A percentile compares a stretch with the other conserved stretches of the same genome.
phyloP scores from a whole-genome alignment of 2,888 invertebrate genomes.

The Drosophila kambysellisi region DNA sequence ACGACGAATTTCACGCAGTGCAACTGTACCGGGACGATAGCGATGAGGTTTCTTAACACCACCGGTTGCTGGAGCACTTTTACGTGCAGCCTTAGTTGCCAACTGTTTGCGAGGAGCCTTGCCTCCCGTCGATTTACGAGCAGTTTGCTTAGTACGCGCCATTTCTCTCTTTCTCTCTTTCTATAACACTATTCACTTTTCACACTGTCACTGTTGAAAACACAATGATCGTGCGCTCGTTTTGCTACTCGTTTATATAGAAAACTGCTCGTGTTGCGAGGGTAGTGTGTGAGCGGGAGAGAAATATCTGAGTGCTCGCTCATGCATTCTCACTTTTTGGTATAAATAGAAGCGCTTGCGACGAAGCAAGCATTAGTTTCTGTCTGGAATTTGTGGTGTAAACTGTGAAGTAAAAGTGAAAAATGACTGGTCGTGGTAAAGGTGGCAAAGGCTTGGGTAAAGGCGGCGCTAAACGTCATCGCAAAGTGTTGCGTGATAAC shows the following conservation, averaged over 20 bases:
- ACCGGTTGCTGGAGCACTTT: constrained; percentile 37
- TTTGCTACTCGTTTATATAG: background rate
- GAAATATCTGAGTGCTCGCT: background rate
- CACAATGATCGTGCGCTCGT: background rate
- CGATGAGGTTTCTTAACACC: constrained; percentile 20
- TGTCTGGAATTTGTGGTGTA: background rate
- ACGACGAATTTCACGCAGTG: constrained; percentile 34
- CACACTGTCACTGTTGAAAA: constrained; percentile 2
- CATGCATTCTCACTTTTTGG: background rate
- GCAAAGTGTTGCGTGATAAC: too few relatives aligned
- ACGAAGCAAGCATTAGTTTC: background rate
- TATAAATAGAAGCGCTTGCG: background rate
- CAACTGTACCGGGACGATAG: constrained; percentile 33
- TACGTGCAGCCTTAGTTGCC: constrained; percentile 46
- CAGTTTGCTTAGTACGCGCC: constrained; percentile 13
- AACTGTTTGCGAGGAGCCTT: constrained; percentile 46
- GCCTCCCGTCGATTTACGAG: constrained; percentile 34
- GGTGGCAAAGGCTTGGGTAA: constrained; percentile 75
- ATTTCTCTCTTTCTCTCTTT: background rate
- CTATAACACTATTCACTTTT: background rate
- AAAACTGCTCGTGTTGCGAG: background rate
- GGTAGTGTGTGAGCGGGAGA: background rate
- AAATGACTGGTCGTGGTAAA: constrained; percentile 86
- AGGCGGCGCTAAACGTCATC: constrained; percentile 88
- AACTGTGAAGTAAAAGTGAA: background rate